Conservation (phyloP, 2,113 vertebrate species). For the Calidris pugnax region DNA sequence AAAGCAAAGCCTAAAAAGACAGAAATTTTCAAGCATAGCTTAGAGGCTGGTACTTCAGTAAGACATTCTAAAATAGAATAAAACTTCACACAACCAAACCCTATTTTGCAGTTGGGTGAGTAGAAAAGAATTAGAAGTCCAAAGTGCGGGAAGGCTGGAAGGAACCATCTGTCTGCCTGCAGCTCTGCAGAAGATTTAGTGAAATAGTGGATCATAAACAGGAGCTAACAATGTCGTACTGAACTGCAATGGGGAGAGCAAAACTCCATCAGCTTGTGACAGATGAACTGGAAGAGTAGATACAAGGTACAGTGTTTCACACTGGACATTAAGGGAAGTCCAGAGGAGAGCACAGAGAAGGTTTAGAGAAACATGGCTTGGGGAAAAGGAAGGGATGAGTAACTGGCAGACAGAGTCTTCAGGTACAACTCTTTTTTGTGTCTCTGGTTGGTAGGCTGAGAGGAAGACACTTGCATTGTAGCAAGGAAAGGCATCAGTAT, state of each 20-base stretch:
- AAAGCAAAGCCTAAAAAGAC: background rate
- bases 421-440: fast-evolving
- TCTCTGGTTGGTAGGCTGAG: background rate
- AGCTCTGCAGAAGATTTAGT: background rate
- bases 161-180: background rate
- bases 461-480: background rate
- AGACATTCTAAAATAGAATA: background rate
- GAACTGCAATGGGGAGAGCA: background rate
- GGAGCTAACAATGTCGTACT: background rate
- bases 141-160: background rate
- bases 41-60: background rate
- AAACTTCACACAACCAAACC: fast-evolving
- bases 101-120: background rate
- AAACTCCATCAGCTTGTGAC: background rate
- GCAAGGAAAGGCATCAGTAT: background rate
- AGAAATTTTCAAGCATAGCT: background rate
- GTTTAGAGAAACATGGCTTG: background rate
- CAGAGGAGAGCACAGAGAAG: background rate
- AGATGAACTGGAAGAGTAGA: background rate
- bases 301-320: background rate
- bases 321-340: no score
- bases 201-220: background rate
- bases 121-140: background rate
- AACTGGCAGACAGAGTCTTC: background rate
- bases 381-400: background rate